Evolutionary conservation across 1,140 invertebrate species (phyloP).

Genomic region (Ruditapes philippinarum): DNA sequence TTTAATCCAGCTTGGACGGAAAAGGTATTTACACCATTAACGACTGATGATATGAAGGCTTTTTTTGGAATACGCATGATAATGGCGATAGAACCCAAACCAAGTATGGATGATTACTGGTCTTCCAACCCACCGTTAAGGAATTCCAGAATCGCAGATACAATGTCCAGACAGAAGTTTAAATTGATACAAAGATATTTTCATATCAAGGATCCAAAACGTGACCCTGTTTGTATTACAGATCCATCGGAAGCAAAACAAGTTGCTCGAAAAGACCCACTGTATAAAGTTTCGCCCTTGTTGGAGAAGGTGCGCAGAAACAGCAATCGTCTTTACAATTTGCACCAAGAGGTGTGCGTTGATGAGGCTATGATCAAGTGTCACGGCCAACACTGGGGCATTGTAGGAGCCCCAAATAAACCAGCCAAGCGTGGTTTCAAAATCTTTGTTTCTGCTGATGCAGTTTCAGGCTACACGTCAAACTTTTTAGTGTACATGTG

Average conservation of each 20-base stretch:
- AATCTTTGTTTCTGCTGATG: slow-evolving; percentile 17
- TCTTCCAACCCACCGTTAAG: slow-evolving; percentile 8
- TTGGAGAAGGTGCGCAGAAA: not conserved
- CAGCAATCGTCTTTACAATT: not conserved
- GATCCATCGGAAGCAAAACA: not conserved
- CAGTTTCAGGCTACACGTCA: not conserved
- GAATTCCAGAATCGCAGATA: slow-evolving; percentile 15
- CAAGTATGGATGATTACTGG: not conserved
- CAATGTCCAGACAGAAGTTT: slow-evolving; percentile 6
- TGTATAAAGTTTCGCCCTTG: not conserved
- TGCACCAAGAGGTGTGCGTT: not conserved
- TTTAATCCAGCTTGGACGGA: not conserved
- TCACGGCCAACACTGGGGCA: slow-evolving; percentile 27
- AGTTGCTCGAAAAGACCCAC: not conserved
- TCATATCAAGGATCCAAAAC: slow-evolving; percentile 28
- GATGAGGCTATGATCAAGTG: slow-evolving; percentile 43
- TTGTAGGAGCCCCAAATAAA: slow-evolving; percentile 38
- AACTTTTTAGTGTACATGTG: not conserved
- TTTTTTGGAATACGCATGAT: not conserved
- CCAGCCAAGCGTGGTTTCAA: slow-evolving; percentile 32
- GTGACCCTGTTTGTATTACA: not conserved
- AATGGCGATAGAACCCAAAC: not conserved
- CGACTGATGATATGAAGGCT: not conserved
- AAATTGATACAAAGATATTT: no score
- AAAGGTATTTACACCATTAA: not conserved